Evolutionary conservation across 2,113 vertebrate genomes (phyloP).

Genomic region (Cyphomyrus plagiostoma): DNA sequence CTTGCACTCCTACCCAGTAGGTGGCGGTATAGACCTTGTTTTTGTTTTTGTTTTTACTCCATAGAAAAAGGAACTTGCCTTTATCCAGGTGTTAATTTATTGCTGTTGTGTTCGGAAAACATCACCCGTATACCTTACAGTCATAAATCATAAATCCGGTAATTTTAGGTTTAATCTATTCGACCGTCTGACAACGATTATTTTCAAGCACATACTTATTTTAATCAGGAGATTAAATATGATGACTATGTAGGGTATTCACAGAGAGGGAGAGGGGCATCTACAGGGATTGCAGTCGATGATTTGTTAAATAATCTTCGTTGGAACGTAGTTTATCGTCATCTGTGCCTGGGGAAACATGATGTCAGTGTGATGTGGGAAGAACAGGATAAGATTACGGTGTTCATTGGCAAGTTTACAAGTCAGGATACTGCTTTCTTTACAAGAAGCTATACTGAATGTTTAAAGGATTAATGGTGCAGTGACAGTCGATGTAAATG

Average conservation of each 20-base stretch:
- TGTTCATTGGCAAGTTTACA: neutral
- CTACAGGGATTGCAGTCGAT: neutral
- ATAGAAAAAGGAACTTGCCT: neutral
- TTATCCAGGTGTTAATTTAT: neutral
- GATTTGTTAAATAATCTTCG: neutral
- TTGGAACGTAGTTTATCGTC: neutral
- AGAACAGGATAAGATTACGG: neutral
- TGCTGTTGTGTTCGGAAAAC: neutral
- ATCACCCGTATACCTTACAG: neutral
- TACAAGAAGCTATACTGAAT: neutral
- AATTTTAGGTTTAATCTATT: neutral
- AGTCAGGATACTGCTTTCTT: neutral
- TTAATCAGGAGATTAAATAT: neutral
- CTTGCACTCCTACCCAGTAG: neutral
- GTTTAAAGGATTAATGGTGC: neutral
- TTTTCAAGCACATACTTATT: neutral
- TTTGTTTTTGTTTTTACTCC: neutral
- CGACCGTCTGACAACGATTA: neutral
- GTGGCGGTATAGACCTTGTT: neutral
- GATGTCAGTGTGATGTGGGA: neutral
- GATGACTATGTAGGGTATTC: neutral
- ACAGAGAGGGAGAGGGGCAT: neutral
- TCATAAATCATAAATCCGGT: neutral
- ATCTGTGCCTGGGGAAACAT: neutral
- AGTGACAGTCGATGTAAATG: neutral